Evolutionary conservation across 2,888 invertebrate genomes (phyloP).

Genomic region (Pherbina coryleti): DNA sequence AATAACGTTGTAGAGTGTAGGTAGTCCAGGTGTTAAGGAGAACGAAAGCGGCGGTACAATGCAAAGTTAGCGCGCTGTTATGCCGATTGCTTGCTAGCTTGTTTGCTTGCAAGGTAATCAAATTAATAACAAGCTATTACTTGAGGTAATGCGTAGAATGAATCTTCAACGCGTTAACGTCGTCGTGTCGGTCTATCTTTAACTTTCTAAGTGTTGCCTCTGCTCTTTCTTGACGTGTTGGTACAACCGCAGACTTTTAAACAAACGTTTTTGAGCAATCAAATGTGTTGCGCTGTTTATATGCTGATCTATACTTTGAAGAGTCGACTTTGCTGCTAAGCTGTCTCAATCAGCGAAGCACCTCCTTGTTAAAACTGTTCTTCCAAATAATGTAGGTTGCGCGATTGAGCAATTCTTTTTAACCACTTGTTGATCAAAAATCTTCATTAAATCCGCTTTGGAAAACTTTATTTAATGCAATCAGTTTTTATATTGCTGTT

Average conservation of each 20-base stretch:
- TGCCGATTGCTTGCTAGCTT: neutral
- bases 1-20: slow-evolving; percentile 33
- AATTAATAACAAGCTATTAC: neutral
- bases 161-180: neutral
- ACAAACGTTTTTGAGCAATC: neutral
- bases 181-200: neutral
- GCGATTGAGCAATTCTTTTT: neutral
- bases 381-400: neutral
- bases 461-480: neutral
- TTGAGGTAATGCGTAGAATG: neutral
- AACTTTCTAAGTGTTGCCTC: neutral
- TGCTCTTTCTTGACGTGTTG: neutral
- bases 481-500: neutral
- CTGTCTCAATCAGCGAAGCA: slow-evolving; percentile 18
- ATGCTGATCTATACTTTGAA: neutral
- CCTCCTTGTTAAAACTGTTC: neutral
- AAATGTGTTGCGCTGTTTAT: neutral
- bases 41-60: neutral
- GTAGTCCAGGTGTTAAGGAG: neutral
- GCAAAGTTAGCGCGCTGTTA: neutral
- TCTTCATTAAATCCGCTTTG: neutral
- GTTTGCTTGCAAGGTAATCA: slow-evolving; percentile 26
- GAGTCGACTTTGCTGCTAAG: slow-evolving; percentile 14
- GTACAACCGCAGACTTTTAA: neutral
- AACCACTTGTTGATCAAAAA: slow-evolving; percentile 32